These are phyloP conservation scores for Xenopus tropicalis DNA, from an alignment of 2,113 vertebrate genomes.

Conservation along the genomic window UCB_Xtro_10.0 CM004451.2:57388501-57389000, in stretches of 20 bases:
- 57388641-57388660: conserved; percentile 19
- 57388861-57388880: too few relatives aligned
- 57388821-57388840: background rate
- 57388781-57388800: background rate
- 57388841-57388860: too few relatives aligned
- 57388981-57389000: too few relatives aligned
- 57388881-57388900: too few relatives aligned
- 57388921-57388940: too few relatives aligned
- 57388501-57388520: conserved; percentile 14
- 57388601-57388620: conserved; percentile 26
- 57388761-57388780: conserved; percentile 8
- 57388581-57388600: conserved; percentile 32
- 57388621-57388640: conserved; percentile 32
- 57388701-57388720: conserved; percentile 27
- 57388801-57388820: background rate
- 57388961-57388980: too few relatives aligned
- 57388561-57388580: background rate
- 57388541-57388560: conserved; percentile 8
- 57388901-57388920: too few relatives aligned
- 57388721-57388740: conserved; percentile 16
- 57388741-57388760: conserved; percentile 15
- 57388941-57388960: too few relatives aligned
- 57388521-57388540: conserved; percentile 33
- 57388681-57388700: conserved; percentile 32
- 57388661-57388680: conserved; percentile 6